phyloP scores from a whole-genome alignment of 2,113 vertebrate species.

The Eleginops maclovinus region DNA sequence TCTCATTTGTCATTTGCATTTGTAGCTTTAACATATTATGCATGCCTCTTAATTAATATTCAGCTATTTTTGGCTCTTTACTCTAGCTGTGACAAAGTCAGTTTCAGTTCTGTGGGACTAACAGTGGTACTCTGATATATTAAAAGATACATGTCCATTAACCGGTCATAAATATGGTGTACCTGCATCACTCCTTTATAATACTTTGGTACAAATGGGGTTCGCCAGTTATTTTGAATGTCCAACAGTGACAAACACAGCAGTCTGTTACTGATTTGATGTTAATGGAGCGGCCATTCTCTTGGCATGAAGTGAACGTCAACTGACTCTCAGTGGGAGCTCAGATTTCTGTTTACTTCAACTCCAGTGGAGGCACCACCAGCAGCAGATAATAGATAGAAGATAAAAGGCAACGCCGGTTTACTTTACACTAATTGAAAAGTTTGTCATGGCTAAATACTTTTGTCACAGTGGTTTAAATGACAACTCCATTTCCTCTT shows the following conservation, averaged over 20 bases:
- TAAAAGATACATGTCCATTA: too few relatives aligned
- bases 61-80: too few relatives aligned
- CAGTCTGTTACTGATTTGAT: conserved; percentile 42
- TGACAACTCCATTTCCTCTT: background rate
- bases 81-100: too few relatives aligned
- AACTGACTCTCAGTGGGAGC: conserved; percentile 65
- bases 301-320: conserved; percentile 69
- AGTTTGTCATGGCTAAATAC: background rate
- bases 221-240: background rate
- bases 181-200: background rate
- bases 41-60: too few relatives aligned
- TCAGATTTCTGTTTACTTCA: conserved; percentile 81
- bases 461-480: background rate
- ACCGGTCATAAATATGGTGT: too few relatives aligned
- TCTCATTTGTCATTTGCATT: too few relatives aligned
- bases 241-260: conserved; percentile 39
- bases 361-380: conserved; percentile 27
- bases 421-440: background rate
- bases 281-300: conserved; percentile 47
- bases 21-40: too few relatives aligned
- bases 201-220: background rate
- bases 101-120: too few relatives aligned
- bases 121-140: too few relatives aligned
- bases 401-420: background rate
- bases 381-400: background rate